Conservation (phyloP, 2,888 invertebrate genomes). For the Peribatodes rhomboidaria region DNA sequence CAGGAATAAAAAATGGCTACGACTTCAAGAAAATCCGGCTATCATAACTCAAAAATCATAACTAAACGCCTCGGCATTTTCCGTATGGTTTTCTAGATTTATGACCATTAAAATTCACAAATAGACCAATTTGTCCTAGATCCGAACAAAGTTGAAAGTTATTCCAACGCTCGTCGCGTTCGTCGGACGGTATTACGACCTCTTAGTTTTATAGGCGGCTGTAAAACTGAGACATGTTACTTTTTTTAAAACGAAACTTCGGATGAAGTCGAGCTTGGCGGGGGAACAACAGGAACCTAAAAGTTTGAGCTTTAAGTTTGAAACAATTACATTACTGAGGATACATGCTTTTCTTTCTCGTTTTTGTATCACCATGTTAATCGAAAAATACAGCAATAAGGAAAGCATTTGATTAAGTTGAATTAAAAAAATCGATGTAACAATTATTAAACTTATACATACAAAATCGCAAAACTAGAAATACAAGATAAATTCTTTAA, state of each 20-base stretch:
- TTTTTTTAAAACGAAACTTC: conserved; percentile 61
- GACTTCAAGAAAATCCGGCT: conserved; percentile 37
- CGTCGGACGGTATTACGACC: conserved; percentile 67
- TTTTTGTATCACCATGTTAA: background rate
- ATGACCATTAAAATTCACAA: conserved; percentile 68
- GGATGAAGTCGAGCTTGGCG: conserved; percentile 25
- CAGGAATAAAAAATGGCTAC: conserved; percentile 30
- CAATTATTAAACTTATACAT: background rate
- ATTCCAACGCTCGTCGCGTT: conserved; percentile 37
- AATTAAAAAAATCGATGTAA: background rate
- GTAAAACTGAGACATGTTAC: conserved; percentile 72
- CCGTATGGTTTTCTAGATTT: conserved; percentile 59
- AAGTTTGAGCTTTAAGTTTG: conserved; percentile 1
- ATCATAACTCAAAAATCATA: conserved; percentile 47
- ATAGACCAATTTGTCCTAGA: conserved; percentile 69
- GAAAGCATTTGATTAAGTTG: background rate
- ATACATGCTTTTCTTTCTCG: background rate
- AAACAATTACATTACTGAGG: background rate
- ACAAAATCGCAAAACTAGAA: background rate
- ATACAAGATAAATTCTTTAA: background rate
- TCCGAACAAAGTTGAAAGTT: conserved; percentile 61
- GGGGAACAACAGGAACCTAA: conserved; percentile 58
- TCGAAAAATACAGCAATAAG: background rate
- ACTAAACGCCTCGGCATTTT: conserved; percentile 48
- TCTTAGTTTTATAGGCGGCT: conserved; percentile 75